Evolutionary conservation across 2,797 vertebrate genomes (phyloP), one percentile per base, ranked within the genome.

Genomic region (Sebastes paucispinis): DNA sequence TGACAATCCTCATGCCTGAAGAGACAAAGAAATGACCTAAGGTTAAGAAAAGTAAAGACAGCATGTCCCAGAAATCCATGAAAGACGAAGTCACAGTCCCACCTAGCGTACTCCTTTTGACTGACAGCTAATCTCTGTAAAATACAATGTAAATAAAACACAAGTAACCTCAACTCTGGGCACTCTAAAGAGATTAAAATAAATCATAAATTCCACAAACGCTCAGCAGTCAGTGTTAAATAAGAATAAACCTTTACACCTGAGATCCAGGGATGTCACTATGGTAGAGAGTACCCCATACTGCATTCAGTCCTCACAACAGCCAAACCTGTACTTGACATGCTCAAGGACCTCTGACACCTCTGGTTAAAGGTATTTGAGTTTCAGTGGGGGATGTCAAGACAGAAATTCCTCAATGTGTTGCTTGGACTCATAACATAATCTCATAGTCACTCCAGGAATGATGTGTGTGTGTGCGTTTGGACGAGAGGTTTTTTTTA

Each of bases 311-410:
- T 29, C 8, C 18, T 9, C 25, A 57, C 27, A 72, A 34, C n/a
- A 34, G 27, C 50, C 6, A 62, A 62, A 66, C 2, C 20, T 65
- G 13, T n/a, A 24, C 4, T 55, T 24, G 9, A 54, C 25, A 18
- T 34, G 65, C 14, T 31, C 20, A 6, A 24, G 22, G 25, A 75
- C 58, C 8, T 18, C 66, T 76, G 71, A 82, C 57, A 69, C 64
- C 32, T 66, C 22, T 76, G 63, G 27, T 63, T 47, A 59, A 50
- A 66, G 10, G 10, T 60, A 32, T 69, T 50, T 50, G 73, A 63
- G n/a, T 66, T 63, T 75, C 69, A 79, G 52, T 62, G 54, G 62
- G 36, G 78, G 39, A 72, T 32, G 52, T 8, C 20, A 60, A 65
- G 25, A 68, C 25, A 79, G 16, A 3, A 77, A 80, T 73, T 64